Conservation (phyloP, 30 jellyfish, hydroid and myxozoan species). For the Aurelia aurita region DNA sequence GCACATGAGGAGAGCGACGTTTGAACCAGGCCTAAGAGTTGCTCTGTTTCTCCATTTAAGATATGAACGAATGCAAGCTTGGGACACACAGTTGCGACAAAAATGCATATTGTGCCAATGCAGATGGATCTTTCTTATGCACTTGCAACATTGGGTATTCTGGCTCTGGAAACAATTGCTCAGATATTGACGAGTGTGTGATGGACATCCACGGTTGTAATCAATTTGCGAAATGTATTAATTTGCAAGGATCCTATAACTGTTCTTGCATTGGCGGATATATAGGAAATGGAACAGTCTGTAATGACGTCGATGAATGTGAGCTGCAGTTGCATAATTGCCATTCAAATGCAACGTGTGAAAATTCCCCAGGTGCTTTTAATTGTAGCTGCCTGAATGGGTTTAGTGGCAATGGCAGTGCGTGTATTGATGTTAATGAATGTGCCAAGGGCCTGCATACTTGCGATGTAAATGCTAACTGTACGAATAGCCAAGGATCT, state of each 20-base stretch:
- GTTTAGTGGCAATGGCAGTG: slow-evolving; percentile 51
- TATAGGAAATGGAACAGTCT: slow-evolving; percentile 34
- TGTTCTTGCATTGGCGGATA: slow-evolving; percentile 47
- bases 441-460: slow-evolving; percentile 6
- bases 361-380: slow-evolving; percentile 36
- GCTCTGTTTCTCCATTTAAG: slow-evolving; percentile 55
- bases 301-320: slow-evolving; percentile 71
- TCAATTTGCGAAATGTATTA: slow-evolving; percentile 22
- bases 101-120: slow-evolving; percentile 52
- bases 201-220: slow-evolving; percentile 31
- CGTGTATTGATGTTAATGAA: slow-evolving; percentile 48
- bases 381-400: slow-evolving; percentile 58
- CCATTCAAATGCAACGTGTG: slow-evolving; percentile 63
- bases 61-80: slow-evolving; percentile 62
- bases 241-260: slow-evolving; percentile 20
- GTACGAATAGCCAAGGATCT: slow-evolving; percentile 48
- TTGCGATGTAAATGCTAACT: slow-evolving; percentile 32
- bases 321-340: slow-evolving; percentile 27
- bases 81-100: slow-evolving; percentile 34
- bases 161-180: slow-evolving; percentile 61
- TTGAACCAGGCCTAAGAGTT: slow-evolving; percentile 6
- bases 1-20: neutral
- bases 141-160: slow-evolving; percentile 59
- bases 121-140: slow-evolving; percentile 54
- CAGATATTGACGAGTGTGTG: slow-evolving; percentile 71